Base-by-base conservation (phyloP, 2,888 invertebrate genomes). In the Seira musarum region DNA sequence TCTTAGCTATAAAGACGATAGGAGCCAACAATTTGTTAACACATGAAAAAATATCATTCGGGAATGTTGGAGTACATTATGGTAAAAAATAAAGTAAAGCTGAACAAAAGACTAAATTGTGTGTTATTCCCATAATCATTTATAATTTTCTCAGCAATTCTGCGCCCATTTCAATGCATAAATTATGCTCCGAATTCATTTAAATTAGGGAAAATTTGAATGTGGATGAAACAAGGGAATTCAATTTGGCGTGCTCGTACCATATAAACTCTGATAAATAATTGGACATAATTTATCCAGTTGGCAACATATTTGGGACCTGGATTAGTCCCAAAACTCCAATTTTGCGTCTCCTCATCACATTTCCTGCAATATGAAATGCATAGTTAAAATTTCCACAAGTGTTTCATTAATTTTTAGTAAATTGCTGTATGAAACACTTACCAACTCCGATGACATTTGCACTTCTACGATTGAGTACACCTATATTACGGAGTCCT, bases 371-470 rank as follows among this genome's bases (percentile, higher is more conserved):
- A n/a, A n/a, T n/a, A n/a, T n/a, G n/a, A n/a, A n/a, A n/a, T n/a
- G n/a, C n/a, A n/a, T n/a, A n/a, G 6, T n/a, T 1, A 53, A 22
- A 22, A 69, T 24, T 57, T 69, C n/a, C n/a, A n/a, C n/a, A n/a
- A n/a, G n/a, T n/a, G n/a, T n/a, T n/a, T n/a, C n/a, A n/a, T n/a
- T n/a, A n/a, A n/a, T n/a, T n/a, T n/a, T n/a, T n/a, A n/a, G n/a
- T n/a, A n/a, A n/a, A n/a, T n/a, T n/a, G n/a, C n/a, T n/a, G n/a
- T n/a, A n/a, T n/a, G n/a, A n/a, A n/a, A n/a, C n/a, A 63, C 35
- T 68, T 60, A 35, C 30, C 35, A 13, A 68, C 64, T 35, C 76
- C 76, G n/a, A 76, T 76, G 0, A 46, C 46, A 22, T 46, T 69
- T 0, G 17, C 1, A 60, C 46, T 46, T 25, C 19, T 21, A 8